Base-by-base conservation (phyloP, 2,113 vertebrate genomes). In the Bambusicola thoracicus region DNA sequence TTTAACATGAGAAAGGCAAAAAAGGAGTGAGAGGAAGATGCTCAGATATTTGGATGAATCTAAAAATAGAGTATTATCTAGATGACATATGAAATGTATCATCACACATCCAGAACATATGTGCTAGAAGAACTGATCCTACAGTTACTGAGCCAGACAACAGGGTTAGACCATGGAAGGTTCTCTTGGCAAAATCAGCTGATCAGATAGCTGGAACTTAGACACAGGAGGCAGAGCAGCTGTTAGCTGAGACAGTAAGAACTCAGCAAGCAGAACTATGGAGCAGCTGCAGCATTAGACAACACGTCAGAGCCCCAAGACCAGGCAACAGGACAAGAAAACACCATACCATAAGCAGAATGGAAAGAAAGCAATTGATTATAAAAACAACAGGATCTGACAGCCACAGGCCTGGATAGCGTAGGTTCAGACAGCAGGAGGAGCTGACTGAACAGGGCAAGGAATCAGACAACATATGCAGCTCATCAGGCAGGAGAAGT, bases 191-290 rank as follows among this genome's bases (percentile, higher is more conserved):
- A 84, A 56, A 68, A 81, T 15, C 80, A 81, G 61, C 72, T 92
- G 85, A 92, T 93, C 36, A 84, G 59, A 72, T 85, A 94, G 84
- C 83, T 96, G 91, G 89, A 92, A 77, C 8, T 61, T 16, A 34
- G 90, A 36, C 78, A 53, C 49, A 81, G 82, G 12, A 5, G 10
- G 84, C 87, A 58, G 61, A 40, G 74, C 73, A 93, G 81, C 29
- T 89, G 84, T 48, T 93, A 34, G n/a, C 55, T 82, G 36, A 72
- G 41, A 30, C 63, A 82, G 66, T 72, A 85, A 94, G 53, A 61
- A 44, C 27, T 56, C 92, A 91, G 74, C 69, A 92, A 94, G 70
- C 24, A 5, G 20, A 69, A 77, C 81, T 80, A 32, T 40, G 68
- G 78, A 81, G 61, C 84, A 92, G 72, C 59, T 92, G 87, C 70